Percentiles rank a stretch among this genome's conserved stretches.
phyloP scores from a whole-genome alignment of 1,140 invertebrate genomes.

The Drosophila cardini region DNA sequence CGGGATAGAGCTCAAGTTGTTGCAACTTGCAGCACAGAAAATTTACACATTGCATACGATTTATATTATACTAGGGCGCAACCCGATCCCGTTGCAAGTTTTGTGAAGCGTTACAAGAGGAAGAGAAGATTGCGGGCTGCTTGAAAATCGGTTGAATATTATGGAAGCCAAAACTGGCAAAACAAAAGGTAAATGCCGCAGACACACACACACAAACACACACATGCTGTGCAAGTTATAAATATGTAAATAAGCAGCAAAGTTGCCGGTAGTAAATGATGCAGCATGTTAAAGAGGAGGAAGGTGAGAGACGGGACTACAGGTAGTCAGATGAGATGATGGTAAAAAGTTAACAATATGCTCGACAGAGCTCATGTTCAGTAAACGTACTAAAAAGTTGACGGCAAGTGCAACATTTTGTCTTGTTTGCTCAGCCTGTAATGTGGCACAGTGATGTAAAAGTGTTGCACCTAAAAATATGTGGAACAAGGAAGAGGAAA shows the following conservation, averaged over 20 bases:
- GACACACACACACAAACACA: constrained; percentile 6
- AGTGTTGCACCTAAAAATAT: neutral
- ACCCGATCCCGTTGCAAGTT: constrained; percentile 32
- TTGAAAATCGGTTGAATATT: constrained; percentile 70
- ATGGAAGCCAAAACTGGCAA: constrained; percentile 49
- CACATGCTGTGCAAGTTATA: constrained; percentile 55
- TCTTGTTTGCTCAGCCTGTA: constrained; percentile 28
- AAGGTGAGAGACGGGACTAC: neutral
- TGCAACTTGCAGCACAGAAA: constrained; percentile 44
- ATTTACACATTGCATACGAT: constrained; percentile 74
- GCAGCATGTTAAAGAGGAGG: constrained; percentile 19
- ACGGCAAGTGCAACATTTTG: constrained; percentile 41
- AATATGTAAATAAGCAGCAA: constrained; percentile 81
- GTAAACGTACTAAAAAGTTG: constrained; percentile 60
- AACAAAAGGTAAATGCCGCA: constrained; percentile 51
- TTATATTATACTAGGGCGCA: constrained; percentile 67
- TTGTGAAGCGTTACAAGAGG: neutral
- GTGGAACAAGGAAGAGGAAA: neutral
- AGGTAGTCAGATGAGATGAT: constrained; percentile 32
- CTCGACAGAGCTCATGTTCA: constrained; percentile 65
- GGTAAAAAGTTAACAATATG: constrained; percentile 69
- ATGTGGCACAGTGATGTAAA: neutral
- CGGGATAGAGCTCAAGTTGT: constrained; percentile 54
- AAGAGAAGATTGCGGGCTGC: neutral
- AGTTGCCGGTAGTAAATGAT: constrained; percentile 66